Percentiles rank a stretch among this genome's conserved stretches.
Conservation (phyloP, 2,113 vertebrate genomes). For the Mesocricetus auratus region DNA sequence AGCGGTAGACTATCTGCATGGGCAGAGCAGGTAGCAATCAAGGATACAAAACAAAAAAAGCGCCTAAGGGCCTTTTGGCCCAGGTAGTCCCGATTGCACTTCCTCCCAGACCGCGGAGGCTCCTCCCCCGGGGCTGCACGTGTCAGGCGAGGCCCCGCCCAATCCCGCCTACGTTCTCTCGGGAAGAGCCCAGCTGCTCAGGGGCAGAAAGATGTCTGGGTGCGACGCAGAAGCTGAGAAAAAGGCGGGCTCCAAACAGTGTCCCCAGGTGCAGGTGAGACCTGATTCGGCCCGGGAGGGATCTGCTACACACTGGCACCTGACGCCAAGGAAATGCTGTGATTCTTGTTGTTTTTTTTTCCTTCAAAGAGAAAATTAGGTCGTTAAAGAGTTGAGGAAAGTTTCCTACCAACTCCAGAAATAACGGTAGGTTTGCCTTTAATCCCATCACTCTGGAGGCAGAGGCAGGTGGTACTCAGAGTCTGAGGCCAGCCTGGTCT, state of each 20-base stretch:
- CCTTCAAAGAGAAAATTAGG: not conserved
- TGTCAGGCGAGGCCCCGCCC: not conserved
- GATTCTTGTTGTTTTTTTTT: not conserved
- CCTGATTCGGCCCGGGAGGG: not conserved
- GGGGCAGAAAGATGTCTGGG: not conserved
- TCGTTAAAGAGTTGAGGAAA: not conserved
- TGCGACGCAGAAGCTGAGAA: not conserved
- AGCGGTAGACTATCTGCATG: not conserved
- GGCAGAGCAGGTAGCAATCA: not conserved
- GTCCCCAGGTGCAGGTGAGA: constrained; percentile 62
- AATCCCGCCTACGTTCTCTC: not conserved
- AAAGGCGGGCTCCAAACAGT: not conserved
- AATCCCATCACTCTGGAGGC: not conserved
- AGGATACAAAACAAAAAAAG: not conserved
- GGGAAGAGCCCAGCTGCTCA: constrained; percentile 10
- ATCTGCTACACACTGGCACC: not conserved
- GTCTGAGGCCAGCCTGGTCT: not conserved
- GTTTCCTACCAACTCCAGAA: not conserved
- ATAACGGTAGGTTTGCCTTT: not conserved
- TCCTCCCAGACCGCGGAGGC: rapidly evolving
- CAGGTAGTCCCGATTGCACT: rapidly evolving
- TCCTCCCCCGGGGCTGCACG: rapidly evolving
- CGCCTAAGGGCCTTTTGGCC: not conserved
- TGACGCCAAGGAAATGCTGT: not conserved
- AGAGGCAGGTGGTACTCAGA: not conserved